Evolutionary conservation across 2,797 vertebrate species (phyloP).

Genomic region (Sus cebifrons): DNA sequence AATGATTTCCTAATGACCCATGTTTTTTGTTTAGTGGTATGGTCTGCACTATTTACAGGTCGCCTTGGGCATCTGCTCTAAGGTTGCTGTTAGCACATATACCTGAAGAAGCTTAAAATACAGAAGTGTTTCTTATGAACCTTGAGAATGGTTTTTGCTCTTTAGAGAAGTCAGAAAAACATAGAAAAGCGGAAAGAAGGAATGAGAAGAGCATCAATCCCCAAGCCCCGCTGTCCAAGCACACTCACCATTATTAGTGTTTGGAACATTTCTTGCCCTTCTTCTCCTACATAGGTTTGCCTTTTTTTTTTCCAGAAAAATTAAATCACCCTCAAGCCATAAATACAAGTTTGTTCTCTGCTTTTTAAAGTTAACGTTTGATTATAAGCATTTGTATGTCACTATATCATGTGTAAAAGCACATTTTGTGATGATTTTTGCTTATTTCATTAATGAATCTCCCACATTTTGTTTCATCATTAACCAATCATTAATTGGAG

Average conservation of each 20-base stretch:
- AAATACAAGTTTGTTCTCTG: not conserved
- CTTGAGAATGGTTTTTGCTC: not conserved
- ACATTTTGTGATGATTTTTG: not conserved
- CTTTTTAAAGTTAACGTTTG: not conserved
- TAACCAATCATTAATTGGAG: not conserved
- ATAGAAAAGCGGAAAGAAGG: constrained; percentile 3
- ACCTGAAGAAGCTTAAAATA: not conserved
- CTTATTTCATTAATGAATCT: not conserved
- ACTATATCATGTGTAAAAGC: constrained; percentile 30
- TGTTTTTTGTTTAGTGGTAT: not conserved
- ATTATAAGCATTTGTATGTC: not conserved
- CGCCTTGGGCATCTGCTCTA: not conserved
- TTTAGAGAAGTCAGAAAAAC: not conserved
- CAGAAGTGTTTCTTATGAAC: not conserved
- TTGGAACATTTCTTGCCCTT: not conserved
- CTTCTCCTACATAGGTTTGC: not conserved
- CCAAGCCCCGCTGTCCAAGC: not conserved
- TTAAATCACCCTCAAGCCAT: not conserved
- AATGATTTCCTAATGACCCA: not conserved
- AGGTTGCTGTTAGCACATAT: not conserved
- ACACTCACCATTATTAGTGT: not conserved
- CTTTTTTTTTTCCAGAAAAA: not conserved
- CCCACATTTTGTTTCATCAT: constrained; percentile 27
- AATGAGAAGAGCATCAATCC: not conserved
- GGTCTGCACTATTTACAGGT: not conserved